Conservation (phyloP, 2,113 vertebrate genomes). For the Xiphophorus couchianus region DNA sequence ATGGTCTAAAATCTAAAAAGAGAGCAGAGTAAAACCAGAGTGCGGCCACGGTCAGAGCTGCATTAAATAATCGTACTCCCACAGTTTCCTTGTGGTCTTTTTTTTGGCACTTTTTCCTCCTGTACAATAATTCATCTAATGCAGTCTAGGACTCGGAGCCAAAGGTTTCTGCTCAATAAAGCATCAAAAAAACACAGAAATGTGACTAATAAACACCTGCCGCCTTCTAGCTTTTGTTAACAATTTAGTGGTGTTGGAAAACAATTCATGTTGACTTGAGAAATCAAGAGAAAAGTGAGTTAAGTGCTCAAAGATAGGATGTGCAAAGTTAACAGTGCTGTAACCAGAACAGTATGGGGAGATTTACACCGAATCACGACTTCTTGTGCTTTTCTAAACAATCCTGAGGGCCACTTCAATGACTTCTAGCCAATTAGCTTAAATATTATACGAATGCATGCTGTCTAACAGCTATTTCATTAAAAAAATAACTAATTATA, state of each 20-base stretch:
- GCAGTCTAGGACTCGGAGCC: slow-evolving; percentile 32
- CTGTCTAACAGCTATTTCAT: slow-evolving; percentile 46
- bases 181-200: slow-evolving; percentile 34
- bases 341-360: not conserved
- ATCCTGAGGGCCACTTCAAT: slow-evolving; percentile 1
- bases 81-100: slow-evolving; percentile 62
- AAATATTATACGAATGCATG: not conserved
- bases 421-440: not conserved
- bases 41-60: not conserved
- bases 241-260: not conserved
- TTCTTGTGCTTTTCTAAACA: slow-evolving; percentile 24
- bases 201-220: slow-evolving; percentile 3
- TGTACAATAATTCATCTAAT: slow-evolving; percentile 14
- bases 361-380: slow-evolving; percentile 3
- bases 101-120: slow-evolving; percentile 73
- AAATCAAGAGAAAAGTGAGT: not conserved
- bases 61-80: slow-evolving; percentile 32
- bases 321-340: slow-evolving; percentile 54
- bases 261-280: not conserved
- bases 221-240: not conserved
- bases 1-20: not conserved
- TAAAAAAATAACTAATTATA: not conserved
- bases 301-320: slow-evolving; percentile 29
- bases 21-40: not conserved
- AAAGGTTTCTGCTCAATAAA: slow-evolving; percentile 6